These are phyloP conservation scores for Trichogramma evanescens DNA, from an alignment of 2,888 invertebrate genomes.

Conservation along the genomic window DNA sequence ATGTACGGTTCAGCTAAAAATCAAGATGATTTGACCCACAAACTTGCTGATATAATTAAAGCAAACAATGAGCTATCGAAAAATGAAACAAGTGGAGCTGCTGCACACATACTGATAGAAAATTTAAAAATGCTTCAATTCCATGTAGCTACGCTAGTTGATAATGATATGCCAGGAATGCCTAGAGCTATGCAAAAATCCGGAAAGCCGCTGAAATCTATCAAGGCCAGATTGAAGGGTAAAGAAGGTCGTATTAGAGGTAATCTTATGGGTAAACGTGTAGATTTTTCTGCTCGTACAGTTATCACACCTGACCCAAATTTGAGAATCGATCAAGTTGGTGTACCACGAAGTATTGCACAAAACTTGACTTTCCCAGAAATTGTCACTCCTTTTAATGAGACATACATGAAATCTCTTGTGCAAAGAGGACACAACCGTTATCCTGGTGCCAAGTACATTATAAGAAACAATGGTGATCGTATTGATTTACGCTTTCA, in stretches of 20 bases:
- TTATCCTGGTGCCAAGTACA: slow-evolving; percentile 99
- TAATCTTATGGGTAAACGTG: slow-evolving; percentile 99
- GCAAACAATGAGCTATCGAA: slow-evolving; percentile 90
- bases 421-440: slow-evolving; percentile 95
- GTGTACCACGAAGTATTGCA: slow-evolving; percentile 95
- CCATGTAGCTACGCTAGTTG: slow-evolving; percentile 95
- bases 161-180: slow-evolving; percentile 98
- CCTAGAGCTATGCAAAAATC: slow-evolving; percentile 98
- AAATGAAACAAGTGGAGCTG: slow-evolving; percentile 94
- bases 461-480: slow-evolving; percentile 97
- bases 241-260: slow-evolving; percentile 99
- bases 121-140: slow-evolving; percentile 97
- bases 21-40: slow-evolving; percentile 98
- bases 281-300: slow-evolving; percentile 98
- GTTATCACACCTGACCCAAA: slow-evolving; percentile 97
- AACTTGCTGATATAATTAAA: slow-evolving; percentile 96
- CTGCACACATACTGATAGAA: slow-evolving; percentile 93
- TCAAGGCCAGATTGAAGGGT: slow-evolving; percentile 92
- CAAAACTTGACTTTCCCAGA: slow-evolving; percentile 99
- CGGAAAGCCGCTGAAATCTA: slow-evolving; percentile 94
- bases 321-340: slow-evolving; percentile 91
- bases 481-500: slow-evolving; percentile 97
- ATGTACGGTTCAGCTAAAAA: slow-evolving; percentile 98
- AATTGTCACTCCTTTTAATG: slow-evolving; percentile 98
- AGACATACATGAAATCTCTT: slow-evolving; percentile 87